Evolutionary conservation across 1,140 invertebrate genomes (phyloP).

Genomic region (Dreissena rostriformis): DNA sequence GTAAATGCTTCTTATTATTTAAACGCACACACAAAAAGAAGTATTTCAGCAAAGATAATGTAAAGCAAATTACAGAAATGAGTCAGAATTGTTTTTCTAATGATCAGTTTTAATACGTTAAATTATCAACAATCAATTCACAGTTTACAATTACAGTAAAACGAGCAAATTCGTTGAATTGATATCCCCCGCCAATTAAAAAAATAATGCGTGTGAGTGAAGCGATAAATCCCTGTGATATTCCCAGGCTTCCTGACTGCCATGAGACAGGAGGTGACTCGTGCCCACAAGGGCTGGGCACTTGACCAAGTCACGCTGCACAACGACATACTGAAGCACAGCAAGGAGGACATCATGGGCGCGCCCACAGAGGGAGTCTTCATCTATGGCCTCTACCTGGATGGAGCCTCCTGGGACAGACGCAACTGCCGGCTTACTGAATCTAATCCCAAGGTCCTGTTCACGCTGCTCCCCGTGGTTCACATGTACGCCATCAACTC

Average conservation of each 20-base stretch:
- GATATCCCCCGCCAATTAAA: too few relatives aligned
- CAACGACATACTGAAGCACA: conserved; percentile 78
- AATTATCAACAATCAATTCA: too few relatives aligned
- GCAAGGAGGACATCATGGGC: conserved; percentile 78
- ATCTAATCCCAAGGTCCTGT: conserved; percentile 77
- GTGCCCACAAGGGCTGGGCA: conserved; percentile 81
- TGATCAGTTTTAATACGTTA: too few relatives aligned
- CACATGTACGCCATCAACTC: conserved; percentile 82
- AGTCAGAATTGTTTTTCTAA: too few relatives aligned
- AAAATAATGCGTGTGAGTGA: too few relatives aligned
- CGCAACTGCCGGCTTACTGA: conserved; percentile 73
- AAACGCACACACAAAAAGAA: too few relatives aligned
- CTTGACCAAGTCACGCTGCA: conserved; percentile 79
- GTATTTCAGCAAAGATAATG: too few relatives aligned
- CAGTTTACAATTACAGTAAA: too few relatives aligned
- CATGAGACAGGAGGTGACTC: conserved; percentile 81
- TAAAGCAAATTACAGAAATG: too few relatives aligned
- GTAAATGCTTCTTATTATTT: too few relatives aligned
- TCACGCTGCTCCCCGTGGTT: conserved; percentile 75
- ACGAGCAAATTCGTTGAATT: too few relatives aligned
- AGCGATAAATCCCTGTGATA: neutral
- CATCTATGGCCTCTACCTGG: conserved; percentile 76
- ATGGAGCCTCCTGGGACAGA: conserved; percentile 78
- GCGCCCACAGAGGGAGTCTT: conserved; percentile 78
- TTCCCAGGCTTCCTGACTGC: conserved; percentile 80